Evolutionary conservation across 2,888 invertebrate species (phyloP), one percentile per base, ranked within the genome.

Genomic region (Cephus runcator): DNA sequence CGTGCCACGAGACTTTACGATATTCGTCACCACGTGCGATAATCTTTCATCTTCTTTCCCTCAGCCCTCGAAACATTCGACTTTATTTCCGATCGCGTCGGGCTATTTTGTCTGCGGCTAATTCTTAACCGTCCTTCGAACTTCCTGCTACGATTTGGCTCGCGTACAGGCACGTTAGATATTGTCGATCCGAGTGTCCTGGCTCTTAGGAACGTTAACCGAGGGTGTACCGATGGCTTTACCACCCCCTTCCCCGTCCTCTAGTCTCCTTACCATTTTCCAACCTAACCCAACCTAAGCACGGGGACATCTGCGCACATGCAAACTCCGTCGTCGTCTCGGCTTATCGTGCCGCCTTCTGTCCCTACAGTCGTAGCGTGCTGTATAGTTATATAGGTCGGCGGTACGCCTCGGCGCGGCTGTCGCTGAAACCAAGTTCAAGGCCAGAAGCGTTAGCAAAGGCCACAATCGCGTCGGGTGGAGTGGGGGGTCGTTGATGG

Each of bases 371-470:
- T 71, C 71, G 71, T 34, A 56, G 11, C 71, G 31, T 71, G 12
- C 23, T 71, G 15, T 71, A 71, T 71, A 71, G 71, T 71, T 71
- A 71, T 90, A 89, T 91, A 90, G 90, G 91, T 91, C 90, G 91
- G 87, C 87, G 87, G 87, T 88, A 89, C 89, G 90, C 90, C 88
- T 87, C 89, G 81, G 88, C 87, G 88, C 91, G 91, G 91, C 91
- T 91, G 88, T 88, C 90, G 90, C 88, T 88, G 89, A 89, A 91
- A 91, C 88, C 92, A 92, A 92, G 92, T 92, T 92, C 92, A 92
- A 92, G 92, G 92, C 91, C 91, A 91, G 89, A 90, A 90, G 89
- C 90, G 91, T 76, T 88, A 88, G 89, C 89, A 90, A 90, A 90
- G 90, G 90, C 90, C 91, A 90, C 91, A 88, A 89, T 89, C 90